Percentiles rank a stretch among this genome's conserved stretches.
Conservation (phyloP, 2,797 vertebrate species). For the Sandelia bainsii region DNA sequence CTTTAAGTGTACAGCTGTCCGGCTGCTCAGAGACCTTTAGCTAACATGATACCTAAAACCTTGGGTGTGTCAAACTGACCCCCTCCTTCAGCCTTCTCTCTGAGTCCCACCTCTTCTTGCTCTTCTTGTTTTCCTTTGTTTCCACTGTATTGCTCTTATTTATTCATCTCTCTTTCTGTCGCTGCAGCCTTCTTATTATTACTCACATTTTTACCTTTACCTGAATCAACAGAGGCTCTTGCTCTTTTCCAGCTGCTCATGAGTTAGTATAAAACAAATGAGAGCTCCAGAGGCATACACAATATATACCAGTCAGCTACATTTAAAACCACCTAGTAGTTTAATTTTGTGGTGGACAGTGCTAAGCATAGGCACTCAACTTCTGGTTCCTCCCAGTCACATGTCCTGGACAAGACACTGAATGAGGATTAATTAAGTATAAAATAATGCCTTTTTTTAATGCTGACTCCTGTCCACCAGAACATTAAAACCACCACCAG, state of each 20-base stretch:
- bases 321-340: too few species aligned
- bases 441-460: too few species aligned
- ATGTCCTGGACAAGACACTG: too few species aligned
- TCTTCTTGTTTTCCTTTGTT: not conserved
- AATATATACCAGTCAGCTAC: too few species aligned
- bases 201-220: conserved; percentile 20
- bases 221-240: not conserved
- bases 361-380: too few species aligned
- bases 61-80: conserved; percentile 38
- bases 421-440: too few species aligned
- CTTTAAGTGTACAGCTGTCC: conserved; percentile 72
- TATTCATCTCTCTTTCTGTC: not conserved
- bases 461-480: too few species aligned
- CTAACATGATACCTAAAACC: conserved; percentile 66
- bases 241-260: not conserved
- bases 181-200: not conserved
- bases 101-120: not conserved
- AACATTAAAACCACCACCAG: too few species aligned
- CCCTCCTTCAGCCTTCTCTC: conserved; percentile 31
- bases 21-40: conserved; percentile 78
- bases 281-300: not conserved
- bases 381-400: too few species aligned
- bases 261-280: not conserved
- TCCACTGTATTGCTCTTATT: not conserved
- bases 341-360: too few species aligned